Base-by-base conservation (phyloP, 2,888 invertebrate species). In the Idaea dimidiata region DNA sequence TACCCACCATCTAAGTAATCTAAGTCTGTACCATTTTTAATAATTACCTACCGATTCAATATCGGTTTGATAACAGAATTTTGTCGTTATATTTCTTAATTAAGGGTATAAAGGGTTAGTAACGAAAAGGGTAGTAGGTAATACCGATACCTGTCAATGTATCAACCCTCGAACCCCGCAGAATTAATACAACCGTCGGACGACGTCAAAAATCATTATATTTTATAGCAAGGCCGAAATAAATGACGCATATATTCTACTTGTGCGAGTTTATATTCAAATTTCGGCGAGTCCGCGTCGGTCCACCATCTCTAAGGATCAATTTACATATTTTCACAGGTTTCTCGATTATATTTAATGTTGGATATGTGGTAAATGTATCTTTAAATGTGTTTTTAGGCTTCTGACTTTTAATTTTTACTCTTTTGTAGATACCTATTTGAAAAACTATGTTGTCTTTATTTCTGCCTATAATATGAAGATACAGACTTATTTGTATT, bases 301-400 rank as follows among this genome's bases (percentile, higher is more conserved):
- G 89, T 87, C 90, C 89, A 86, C 80, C 88, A 89, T 90, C 91
- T 92, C 91, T 79, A 82, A 90, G 91, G 91, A 89, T 89, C 91
- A 89, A 92, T 92, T 91, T 92, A 88, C 91, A 92, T 92, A 91
- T 91, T 89, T 90, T 90, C 89, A 87, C 89, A 89, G 90, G 91
- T 90, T 89, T 87, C 82, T 78, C 84, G 84, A 84, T 87, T 84
- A 86, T 84, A 81, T 84, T 86, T 84, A 83, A 84, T 82, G 82
- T 83, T 82, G 78, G 77, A 82, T 83, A 74, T 77, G 77, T 81
- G 79, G 75, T 75, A 73, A 71, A 43, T 14, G 43, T 43, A 43
- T 43, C 43, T 43, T 43, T 43, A 43, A 43, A 43, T 43, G 43
- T 43, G 43, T 43, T 43, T 43, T 43, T 43, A 43, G 43, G 43